Conservation (phyloP, 2,797 vertebrate species). For the Philypnodon macrostomus region DNA sequence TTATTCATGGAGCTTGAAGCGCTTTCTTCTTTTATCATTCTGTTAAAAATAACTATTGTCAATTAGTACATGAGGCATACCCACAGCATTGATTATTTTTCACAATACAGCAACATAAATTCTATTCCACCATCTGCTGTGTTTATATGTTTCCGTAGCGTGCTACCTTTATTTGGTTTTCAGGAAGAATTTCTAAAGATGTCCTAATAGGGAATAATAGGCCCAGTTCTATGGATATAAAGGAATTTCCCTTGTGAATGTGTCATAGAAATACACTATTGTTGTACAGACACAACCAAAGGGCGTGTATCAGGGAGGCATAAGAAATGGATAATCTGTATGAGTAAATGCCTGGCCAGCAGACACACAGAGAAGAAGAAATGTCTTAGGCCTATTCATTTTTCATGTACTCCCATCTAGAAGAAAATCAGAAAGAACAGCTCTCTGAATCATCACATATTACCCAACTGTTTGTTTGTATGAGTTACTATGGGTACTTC, state of each 20-base stretch:
- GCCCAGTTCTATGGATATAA: not conserved
- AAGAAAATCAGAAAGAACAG: too few relatives aligned
- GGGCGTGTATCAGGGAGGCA: slow-evolving; percentile 18
- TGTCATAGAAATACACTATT: slow-evolving; percentile 29
- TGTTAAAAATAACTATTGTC: too few relatives aligned
- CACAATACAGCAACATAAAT: too few relatives aligned
- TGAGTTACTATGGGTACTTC: slow-evolving; percentile 59
- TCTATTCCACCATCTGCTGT: too few relatives aligned
- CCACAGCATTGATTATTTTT: too few relatives aligned
- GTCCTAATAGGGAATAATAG: slow-evolving; percentile 6
- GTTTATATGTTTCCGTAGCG: not conserved
- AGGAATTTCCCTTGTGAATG: slow-evolving; percentile 31
- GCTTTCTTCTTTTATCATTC: too few relatives aligned
- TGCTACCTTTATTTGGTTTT: slow-evolving; percentile 10
- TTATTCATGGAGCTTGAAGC: too few relatives aligned
- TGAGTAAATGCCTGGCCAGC: slow-evolving; percentile 32
- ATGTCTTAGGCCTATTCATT: too few relatives aligned
- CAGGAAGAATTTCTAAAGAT: slow-evolving; percentile 12
- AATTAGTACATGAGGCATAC: too few relatives aligned
- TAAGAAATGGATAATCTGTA: slow-evolving; percentile 21
- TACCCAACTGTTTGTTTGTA: slow-evolving; percentile 65
- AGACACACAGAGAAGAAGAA: slow-evolving; percentile 25
- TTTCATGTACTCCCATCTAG: too few relatives aligned
- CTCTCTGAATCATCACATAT: slow-evolving; percentile 47
- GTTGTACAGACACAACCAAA: not conserved